Base-by-base conservation (phyloP, 2,113 vertebrate species). In the Progne subis region DNA sequence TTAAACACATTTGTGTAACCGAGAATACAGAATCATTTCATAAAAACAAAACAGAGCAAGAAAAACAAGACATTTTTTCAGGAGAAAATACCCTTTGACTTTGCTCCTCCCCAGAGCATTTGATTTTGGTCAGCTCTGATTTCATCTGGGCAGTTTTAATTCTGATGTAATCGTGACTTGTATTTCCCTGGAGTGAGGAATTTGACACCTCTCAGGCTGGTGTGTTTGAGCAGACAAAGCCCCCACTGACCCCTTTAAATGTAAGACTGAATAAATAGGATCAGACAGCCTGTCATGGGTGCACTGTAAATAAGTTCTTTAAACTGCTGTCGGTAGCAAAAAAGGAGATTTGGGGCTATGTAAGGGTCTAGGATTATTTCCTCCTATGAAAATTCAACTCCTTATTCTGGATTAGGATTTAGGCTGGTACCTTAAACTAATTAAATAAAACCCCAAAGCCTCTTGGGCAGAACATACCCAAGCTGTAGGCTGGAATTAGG, bases 201-300 rank as follows among this genome's bases (percentile, higher is more conserved):
- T 60, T 68, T 95, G 90, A 86, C 86, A 84, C 82, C 89, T 93
- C 12, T 67, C 71, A 75, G 94, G 50, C 92, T 83, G n/a, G 24
- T 65, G 75, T 4, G 2, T 94, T 70, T 85, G 85, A 70, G 87
- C 31, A 11, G 92, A 91, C 87, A 83, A 82, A 96, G 82, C 90
- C 71, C 86, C 71, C 67, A 18, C 85, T 96, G 94, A 96, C 95
- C 92, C 72, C 88, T 88, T 84, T 90, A 93, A 93, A 68, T 67
- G 14, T 2, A 28, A 60, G 79, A 39, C 93, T 71, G 94, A 90
- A 86, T 95, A 96, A 96, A 94, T 75, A 92, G 82, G 93, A 97
- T 96, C 90, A 95, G 96, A 94, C 95, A 95, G 64, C 71, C 72
- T 90, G 95, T 86, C 92, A 86, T 34, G 68, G 86, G 49, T 44